Conservation (phyloP, 1,140 invertebrate species). For the Heterodera schachtii region DNA sequence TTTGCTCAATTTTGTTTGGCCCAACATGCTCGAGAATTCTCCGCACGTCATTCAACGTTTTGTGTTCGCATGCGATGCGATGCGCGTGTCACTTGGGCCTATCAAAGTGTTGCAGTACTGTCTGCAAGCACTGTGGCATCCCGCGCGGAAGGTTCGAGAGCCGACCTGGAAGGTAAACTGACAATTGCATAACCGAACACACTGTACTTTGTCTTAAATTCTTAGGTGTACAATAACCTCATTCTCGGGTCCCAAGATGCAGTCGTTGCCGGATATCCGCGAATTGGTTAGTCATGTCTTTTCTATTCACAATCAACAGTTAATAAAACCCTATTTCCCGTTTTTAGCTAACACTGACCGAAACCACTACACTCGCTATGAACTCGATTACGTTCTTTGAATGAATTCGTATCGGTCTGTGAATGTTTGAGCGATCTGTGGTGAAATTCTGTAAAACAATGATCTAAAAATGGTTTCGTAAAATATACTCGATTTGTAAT, state of each 20-base stretch:
- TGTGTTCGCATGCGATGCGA: constrained; percentile 96
- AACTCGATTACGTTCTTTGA: constrained; percentile 91
- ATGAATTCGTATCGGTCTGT: background rate
- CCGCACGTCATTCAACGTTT: constrained; percentile 99
- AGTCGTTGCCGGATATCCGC: constrained; percentile 92
- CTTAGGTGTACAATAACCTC: constrained; percentile 91
- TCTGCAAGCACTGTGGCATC: constrained; percentile 86
- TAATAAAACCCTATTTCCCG: background rate
- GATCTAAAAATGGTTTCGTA: background rate
- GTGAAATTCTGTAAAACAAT: too few species aligned
- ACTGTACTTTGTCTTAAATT: background rate
- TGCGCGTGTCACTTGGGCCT: constrained; percentile 90
- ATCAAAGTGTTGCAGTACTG: constrained; percentile 73
- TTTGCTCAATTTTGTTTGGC: constrained; percentile 98
- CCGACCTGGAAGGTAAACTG: constrained; percentile 90
- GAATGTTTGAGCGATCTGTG: background rate
- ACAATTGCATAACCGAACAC: background rate
- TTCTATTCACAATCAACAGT: too few species aligned
- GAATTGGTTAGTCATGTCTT: constrained; percentile 71
- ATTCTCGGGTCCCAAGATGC: constrained; percentile 99
- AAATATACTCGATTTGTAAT: background rate
- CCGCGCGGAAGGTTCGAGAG: constrained; percentile 95
- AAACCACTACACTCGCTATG: constrained; percentile 91
- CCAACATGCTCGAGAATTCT: constrained; percentile 98
- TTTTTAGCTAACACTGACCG: constrained; percentile 78